These are phyloP conservation scores for Hoplostethus atlanticus DNA, from an alignment of 2,797 vertebrate species.

Conservation along the genomic window DNA sequence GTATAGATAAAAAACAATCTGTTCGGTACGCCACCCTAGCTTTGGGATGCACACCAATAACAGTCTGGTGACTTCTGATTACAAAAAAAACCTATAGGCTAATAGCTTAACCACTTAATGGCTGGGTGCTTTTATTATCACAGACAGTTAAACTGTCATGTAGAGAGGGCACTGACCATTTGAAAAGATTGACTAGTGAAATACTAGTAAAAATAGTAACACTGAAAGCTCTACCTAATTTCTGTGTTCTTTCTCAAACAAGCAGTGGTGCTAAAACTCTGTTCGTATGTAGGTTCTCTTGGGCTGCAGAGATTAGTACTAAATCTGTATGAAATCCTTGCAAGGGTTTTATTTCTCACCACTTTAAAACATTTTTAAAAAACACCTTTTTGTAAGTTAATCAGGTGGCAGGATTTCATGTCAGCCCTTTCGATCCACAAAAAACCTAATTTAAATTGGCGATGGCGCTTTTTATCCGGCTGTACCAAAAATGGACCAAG, in stretches of 20 bases:
- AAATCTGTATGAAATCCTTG: neutral
- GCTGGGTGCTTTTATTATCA: neutral
- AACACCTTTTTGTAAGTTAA: too few species aligned
- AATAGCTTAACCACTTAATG: neutral
- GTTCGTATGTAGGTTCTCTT: too few species aligned
- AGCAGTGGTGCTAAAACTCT: neutral
- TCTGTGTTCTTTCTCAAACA: neutral
- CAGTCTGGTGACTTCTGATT: neutral
- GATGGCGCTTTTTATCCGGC: neutral
- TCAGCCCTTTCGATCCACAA: neutral
- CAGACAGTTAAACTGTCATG: neutral
- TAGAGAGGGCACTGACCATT: too few species aligned
- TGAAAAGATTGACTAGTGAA: too few species aligned
- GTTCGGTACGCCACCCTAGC: neutral
- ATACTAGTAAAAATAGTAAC: too few species aligned
- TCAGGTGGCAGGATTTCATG: neutral
- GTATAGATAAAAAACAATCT: neutral
- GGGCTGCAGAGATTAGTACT: neutral
- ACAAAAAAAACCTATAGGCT: neutral
- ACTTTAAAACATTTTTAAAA: too few species aligned
- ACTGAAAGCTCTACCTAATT: neutral
- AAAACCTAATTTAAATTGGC: neutral
- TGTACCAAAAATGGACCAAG: neutral
- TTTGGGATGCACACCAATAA: neutral
- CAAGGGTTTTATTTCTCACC: too few species aligned